A percentile compares a stretch with the other conserved stretches of the same genome.
These are phyloP conservation scores for Panthera tigris DNA, from an alignment of 2,113 vertebrate species.

Conservation along the genomic window DNA sequence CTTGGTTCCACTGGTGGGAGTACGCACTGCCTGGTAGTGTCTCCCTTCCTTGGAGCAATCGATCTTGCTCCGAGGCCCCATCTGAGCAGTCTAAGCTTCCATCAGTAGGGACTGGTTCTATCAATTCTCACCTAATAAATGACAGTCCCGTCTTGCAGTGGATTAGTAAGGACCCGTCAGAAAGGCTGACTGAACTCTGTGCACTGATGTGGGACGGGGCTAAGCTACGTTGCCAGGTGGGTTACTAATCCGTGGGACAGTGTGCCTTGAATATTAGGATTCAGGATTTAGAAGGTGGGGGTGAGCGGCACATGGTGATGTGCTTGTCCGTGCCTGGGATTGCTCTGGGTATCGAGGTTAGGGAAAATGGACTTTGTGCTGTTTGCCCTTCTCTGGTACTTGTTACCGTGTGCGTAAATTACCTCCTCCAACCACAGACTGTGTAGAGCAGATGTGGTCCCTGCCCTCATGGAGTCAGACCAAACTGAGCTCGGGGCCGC, in stretches of 20 bases:
- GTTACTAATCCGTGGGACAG: background rate
- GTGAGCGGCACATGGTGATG: background rate
- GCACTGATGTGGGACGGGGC: background rate
- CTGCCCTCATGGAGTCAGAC: background rate
- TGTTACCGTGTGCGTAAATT: background rate
- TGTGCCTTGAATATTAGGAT: background rate
- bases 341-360: background rate
- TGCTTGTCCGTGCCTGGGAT: background rate
- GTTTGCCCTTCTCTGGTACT: background rate
- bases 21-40: rapidly evolving
- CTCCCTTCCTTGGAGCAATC: background rate
- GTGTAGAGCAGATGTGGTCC: background rate
- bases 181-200: background rate
- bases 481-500: background rate
- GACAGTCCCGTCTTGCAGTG: background rate
- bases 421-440: background rate
- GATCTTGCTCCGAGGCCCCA: background rate
- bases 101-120: background rate
- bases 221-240: background rate
- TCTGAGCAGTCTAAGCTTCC: background rate
- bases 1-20: background rate
- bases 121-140: background rate
- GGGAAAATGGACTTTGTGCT: background rate
- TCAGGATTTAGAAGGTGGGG: background rate
- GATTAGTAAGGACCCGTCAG: background rate